These are phyloP conservation scores for Chamaea fasciata DNA, from an alignment of 2,113 vertebrate genomes.

Conservation along the genomic window DNA sequence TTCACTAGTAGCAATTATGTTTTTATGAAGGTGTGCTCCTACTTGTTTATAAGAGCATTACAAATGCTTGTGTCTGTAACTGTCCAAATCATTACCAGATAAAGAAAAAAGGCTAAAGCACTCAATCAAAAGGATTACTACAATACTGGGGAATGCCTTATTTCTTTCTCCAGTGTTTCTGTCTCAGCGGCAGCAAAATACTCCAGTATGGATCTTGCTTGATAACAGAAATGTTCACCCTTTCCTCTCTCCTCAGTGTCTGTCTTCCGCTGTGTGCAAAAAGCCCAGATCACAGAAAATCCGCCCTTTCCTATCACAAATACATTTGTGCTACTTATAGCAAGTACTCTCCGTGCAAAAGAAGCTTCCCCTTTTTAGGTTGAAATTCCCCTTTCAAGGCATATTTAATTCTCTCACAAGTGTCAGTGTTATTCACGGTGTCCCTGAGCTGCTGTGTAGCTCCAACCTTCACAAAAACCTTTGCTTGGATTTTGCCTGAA, in stretches of 20 bases:
- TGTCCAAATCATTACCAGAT: background rate
- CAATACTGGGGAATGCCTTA: background rate
- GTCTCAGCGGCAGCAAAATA: background rate
- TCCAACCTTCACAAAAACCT: background rate
- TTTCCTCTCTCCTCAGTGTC: background rate
- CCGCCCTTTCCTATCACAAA: background rate
- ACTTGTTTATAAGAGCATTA: background rate
- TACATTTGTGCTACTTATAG: background rate
- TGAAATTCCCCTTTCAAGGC: conserved; percentile 52
- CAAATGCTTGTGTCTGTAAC: background rate
- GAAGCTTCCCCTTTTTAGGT: conserved; percentile 19
- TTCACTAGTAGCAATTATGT: background rate
- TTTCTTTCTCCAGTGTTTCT: background rate
- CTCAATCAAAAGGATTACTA: background rate
- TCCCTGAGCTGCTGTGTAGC: background rate
- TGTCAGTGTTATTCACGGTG: background rate
- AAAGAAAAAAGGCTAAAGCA: background rate
- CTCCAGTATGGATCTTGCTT: background rate
- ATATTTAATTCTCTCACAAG: background rate
- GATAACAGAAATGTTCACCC: background rate
- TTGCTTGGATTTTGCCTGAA: background rate
- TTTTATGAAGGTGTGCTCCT: background rate
- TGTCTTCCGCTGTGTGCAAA: background rate
- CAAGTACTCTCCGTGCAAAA: background rate
- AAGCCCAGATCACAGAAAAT: background rate